These are phyloP conservation scores for Leptinotarsa defecta DNA, from an alignment of 1,140 invertebrate genomes.

Conservation along the genomic window DNA sequence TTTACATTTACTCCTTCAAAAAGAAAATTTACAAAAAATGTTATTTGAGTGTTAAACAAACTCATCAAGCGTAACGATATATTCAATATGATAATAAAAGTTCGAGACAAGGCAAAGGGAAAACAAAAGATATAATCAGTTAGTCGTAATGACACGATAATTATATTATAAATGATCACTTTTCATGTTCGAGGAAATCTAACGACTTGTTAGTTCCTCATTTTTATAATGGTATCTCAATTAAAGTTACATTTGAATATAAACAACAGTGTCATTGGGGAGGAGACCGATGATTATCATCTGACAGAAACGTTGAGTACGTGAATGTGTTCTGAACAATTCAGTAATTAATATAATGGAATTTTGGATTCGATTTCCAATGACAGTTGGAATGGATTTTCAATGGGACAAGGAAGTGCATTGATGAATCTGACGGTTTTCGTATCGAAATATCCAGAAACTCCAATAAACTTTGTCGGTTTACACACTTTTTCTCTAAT, in stretches of 20 bases:
- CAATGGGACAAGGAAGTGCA: too few relatives aligned
- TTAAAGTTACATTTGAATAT: slow-evolving; percentile 21
- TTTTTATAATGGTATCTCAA: slow-evolving; percentile 23
- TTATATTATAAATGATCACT: slow-evolving; percentile 21
- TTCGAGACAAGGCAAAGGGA: background rate
- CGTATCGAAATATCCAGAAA: too few relatives aligned
- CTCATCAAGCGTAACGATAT: background rate
- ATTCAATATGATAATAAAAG: background rate
- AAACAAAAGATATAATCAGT: slow-evolving; percentile 12
- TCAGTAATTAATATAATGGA: too few relatives aligned
- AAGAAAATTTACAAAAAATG: background rate
- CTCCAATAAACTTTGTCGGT: too few relatives aligned
- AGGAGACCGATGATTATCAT: too few relatives aligned
- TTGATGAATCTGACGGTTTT: too few relatives aligned
- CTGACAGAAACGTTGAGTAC: too few relatives aligned
- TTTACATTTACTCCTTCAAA: background rate
- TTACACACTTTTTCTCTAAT: too few relatives aligned
- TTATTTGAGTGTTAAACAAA: background rate
- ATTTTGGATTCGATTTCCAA: too few relatives aligned
- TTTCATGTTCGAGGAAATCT: slow-evolving; percentile 21
- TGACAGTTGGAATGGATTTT: too few relatives aligned
- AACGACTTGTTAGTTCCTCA: slow-evolving; percentile 17
- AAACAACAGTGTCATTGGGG: too few relatives aligned
- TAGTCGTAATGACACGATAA: slow-evolving; percentile 13
- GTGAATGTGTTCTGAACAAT: too few relatives aligned